phyloP scores from a whole-genome alignment of 2,888 invertebrate species.

The Creontiades dilutus region DNA sequence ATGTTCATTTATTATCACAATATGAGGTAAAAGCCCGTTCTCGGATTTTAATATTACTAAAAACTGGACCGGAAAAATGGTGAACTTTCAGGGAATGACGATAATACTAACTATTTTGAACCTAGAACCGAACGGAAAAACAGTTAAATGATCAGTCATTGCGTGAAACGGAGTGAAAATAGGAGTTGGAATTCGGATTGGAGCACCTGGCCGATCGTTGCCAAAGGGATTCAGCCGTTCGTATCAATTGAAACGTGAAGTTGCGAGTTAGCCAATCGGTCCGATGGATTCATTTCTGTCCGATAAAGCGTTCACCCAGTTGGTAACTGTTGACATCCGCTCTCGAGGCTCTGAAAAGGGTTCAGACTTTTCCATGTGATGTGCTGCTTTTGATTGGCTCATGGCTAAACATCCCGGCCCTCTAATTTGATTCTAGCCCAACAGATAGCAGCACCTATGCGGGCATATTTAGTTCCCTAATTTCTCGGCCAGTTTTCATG shows the following conservation, averaged over 20 bases:
- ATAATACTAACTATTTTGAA: too few relatives aligned
- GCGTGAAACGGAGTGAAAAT: background rate
- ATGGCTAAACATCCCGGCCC: too few relatives aligned
- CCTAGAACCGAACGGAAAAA: background rate
- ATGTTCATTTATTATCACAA: too few relatives aligned
- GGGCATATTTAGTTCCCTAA: too few relatives aligned
- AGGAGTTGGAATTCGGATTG: background rate
- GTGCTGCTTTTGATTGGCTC: background rate
- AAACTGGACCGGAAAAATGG: too few relatives aligned
- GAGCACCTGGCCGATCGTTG: background rate
- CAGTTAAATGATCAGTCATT: background rate
- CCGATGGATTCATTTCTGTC: background rate
- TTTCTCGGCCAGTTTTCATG: too few relatives aligned
- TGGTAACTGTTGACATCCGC: conserved; percentile 36
- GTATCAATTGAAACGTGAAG: conserved; percentile 29
- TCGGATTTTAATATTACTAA: too few relatives aligned
- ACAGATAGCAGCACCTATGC: too few relatives aligned
- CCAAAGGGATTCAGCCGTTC: background rate
- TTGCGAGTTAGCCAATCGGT: background rate
- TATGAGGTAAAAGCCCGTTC: too few relatives aligned
- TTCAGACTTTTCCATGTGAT: background rate
- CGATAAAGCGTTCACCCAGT: conserved; percentile 12
- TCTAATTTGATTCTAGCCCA: too few relatives aligned
- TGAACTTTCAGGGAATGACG: too few relatives aligned
- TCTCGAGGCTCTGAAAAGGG: background rate